phyloP scores from a whole-genome alignment of 30 jellyfish, hydroid and myxozoan genomes.

The Hydractinia symbiolongicarpus region DNA sequence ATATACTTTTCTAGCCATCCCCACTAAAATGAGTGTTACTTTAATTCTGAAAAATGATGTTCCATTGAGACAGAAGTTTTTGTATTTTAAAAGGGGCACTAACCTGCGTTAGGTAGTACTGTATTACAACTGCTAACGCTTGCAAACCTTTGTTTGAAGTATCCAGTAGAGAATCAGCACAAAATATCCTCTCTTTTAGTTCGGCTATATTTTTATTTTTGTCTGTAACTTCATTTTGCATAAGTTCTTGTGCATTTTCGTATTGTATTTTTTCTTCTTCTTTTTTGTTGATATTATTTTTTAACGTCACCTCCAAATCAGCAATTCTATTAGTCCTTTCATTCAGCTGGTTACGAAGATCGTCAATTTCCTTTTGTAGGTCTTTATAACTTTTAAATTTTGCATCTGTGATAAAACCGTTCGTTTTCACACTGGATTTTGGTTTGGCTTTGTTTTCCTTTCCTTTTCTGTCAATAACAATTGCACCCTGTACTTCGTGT shows the following conservation, averaged over 20 bases:
- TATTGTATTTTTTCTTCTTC: neutral
- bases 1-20: no score
- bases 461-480: neutral
- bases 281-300: neutral
- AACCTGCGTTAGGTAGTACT: conserved; percentile 56
- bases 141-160: conserved; percentile 50
- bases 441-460: conserved; percentile 18
- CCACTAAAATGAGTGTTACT: no score
- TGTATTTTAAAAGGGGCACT: neutral
- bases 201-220: conserved; percentile 11
- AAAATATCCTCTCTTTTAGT: neutral
- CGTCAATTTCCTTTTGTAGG: conserved; percentile 14
- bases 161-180: neutral
- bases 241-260: neutral
- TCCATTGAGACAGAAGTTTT: no score
- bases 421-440: conserved; percentile 7
- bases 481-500: neutral
- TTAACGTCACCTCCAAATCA: conserved; percentile 44
- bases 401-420: neutral
- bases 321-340: conserved; percentile 35
- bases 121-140: conserved; percentile 68
- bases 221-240: neutral
- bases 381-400: neutral
- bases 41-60: no score
- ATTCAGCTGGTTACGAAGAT: conserved; percentile 34